Base-by-base conservation (phyloP, 2,888 invertebrate species). In the Spilarctia lutea region DNA sequence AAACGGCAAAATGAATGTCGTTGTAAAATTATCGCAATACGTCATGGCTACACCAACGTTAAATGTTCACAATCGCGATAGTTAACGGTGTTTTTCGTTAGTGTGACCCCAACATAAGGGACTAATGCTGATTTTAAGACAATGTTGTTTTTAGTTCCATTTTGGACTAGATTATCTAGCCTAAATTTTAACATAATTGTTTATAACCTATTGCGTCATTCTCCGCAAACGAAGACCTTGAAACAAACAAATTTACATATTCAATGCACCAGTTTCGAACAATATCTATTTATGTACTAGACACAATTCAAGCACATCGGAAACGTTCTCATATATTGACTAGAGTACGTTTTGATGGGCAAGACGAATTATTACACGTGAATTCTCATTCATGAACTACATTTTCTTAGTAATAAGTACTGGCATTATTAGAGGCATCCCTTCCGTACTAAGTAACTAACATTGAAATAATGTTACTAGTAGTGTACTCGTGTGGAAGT, bases 291-390 rank as follows among this genome's bases (percentile, higher is more conserved):
- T 33, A 68, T 33, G 24, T 27, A 13, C 3, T 18, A 56, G 16
- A 69, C 18, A 33, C 35, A 69, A 33, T 56, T 56, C 16, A 33
- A 69, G 18, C 69, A 56, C n/a, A n/a, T 56, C 69, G 35, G 52
- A n/a, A 56, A 69, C 35, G 33, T 56, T 69, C 35, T 52, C 35
- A 69, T 56, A 69, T n/a, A 52, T 68, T 68, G 35, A 56, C 52
- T 35, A 7, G 3, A 35, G 18, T 45, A 56, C 68, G 68, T 52
- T 69, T 68, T 48, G 72, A 71, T 60, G 48, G 39, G 39, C 67
- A 56, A 65, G 18, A 52, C 42, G n/a, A 35, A 65, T 45, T 11
- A 35, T 24, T 56, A 35, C 18, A 56, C 79, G 68, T 39, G 74
- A 63, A 76, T 73, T 68, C 35, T 33, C 67, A 63, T 69, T 56